These are phyloP conservation scores for Thera britannica DNA, from an alignment of 2,888 invertebrate species.

Conservation along the genomic window DNA sequence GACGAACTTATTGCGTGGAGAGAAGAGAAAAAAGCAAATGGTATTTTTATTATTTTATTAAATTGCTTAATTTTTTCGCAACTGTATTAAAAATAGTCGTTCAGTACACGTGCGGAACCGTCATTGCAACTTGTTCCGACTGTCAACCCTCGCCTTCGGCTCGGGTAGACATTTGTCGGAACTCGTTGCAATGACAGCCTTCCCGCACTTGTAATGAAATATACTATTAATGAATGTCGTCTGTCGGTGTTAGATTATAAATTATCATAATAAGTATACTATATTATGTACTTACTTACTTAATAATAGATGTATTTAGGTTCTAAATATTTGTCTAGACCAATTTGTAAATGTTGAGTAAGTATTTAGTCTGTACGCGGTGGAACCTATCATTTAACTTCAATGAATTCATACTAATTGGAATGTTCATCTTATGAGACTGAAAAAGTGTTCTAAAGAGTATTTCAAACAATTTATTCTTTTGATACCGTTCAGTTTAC, in stretches of 20 bases:
- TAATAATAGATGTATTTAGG: constrained; percentile 5
- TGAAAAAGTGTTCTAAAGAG: constrained; percentile 81
- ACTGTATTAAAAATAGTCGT: too few species aligned
- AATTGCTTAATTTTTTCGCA: too few species aligned
- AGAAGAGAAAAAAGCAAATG: too few species aligned
- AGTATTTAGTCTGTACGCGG: constrained; percentile 18
- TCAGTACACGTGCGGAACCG: too few species aligned
- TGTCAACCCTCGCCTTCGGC: too few species aligned
- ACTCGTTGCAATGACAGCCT: too few species aligned
- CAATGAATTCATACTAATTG: constrained; percentile 49
- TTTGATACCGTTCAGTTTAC: constrained; percentile 46
- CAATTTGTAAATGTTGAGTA: constrained; percentile 50
- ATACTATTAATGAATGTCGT: constrained; percentile 6
- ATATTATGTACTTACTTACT: neutral
- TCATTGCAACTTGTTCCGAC: too few species aligned
- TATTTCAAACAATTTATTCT: constrained; percentile 59
- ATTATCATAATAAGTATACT: neutral
- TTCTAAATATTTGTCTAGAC: constrained; percentile 52
- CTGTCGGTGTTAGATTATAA: constrained; percentile 3
- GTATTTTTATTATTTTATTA: too few species aligned
- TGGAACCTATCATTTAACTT: constrained; percentile 21
- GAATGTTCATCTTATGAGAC: constrained; percentile 80
- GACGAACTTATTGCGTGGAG: too few species aligned
- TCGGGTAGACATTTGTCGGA: too few species aligned
- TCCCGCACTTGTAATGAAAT: too few species aligned